Conservation (phyloP, 2,113 vertebrate species). For the Pseudonaja textilis region DNA sequence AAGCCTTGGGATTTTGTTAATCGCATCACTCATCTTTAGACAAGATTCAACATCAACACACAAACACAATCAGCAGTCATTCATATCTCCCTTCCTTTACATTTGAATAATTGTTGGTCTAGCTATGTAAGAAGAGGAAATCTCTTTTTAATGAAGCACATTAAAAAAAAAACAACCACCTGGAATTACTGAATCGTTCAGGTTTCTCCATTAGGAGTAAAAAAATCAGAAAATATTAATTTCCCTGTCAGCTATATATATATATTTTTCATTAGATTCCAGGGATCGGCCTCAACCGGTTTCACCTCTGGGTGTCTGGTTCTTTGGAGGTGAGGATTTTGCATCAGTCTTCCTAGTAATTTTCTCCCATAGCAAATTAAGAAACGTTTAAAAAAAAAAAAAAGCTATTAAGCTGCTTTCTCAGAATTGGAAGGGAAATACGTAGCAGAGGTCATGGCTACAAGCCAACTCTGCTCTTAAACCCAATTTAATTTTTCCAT, state of each 20-base stretch:
- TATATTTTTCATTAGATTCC: neutral
- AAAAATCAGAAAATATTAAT: constrained; percentile 29
- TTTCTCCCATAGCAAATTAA: neutral
- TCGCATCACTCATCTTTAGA: neutral
- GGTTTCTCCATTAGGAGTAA: constrained; percentile 28
- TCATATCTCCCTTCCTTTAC: constrained; percentile 36
- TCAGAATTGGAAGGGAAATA: neutral
- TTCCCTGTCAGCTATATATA: neutral
- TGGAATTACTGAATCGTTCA: constrained; percentile 43
- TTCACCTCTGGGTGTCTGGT: neutral
- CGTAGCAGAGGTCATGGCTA: neutral
- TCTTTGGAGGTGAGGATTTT: neutral
- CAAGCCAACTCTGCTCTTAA: neutral
- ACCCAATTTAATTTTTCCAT: neutral
- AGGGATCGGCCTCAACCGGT: neutral
- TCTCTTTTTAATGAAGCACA: constrained; percentile 60
- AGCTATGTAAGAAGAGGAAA: constrained; percentile 10
- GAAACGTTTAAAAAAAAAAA: neutral
- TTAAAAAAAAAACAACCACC: constrained; percentile 53
- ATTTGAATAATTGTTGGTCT: constrained; percentile 45
- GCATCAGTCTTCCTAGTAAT: neutral
- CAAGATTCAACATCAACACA: neutral
- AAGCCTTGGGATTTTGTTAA: neutral
- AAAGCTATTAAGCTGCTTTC: neutral
- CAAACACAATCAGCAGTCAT: neutral